Percentiles rank a stretch among this genome's conserved stretches.
These are phyloP conservation scores for Panopea generosa DNA, from an alignment of 2,888 invertebrate genomes.

Conservation along the genomic window DNA sequence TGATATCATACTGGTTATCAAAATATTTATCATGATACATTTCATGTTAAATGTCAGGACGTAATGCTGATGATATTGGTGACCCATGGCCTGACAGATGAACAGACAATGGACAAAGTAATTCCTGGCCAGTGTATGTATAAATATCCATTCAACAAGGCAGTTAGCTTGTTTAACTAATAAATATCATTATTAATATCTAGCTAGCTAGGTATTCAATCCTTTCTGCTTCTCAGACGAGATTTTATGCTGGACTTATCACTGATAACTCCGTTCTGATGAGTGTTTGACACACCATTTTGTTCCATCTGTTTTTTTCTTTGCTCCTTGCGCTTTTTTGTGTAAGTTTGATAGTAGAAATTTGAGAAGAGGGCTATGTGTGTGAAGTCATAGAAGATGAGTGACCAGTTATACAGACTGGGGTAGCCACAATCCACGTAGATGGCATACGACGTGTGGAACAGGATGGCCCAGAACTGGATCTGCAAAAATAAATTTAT, in stretches of 20 bases:
- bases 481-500: slow-evolving; percentile 69
- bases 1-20: too few relatives aligned
- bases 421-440: slow-evolving; percentile 78
- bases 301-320: slow-evolving; percentile 34
- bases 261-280: slow-evolving; percentile 2
- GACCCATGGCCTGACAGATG: too few relatives aligned
- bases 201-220: too few relatives aligned
- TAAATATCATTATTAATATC: too few relatives aligned
- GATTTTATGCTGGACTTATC: slow-evolving; percentile 2
- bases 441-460: slow-evolving; percentile 84
- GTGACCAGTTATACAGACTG: slow-evolving; percentile 72
- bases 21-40: too few relatives aligned
- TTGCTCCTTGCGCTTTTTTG: slow-evolving; percentile 60
- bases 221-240: slow-evolving; percentile 20
- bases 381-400: slow-evolving; percentile 77
- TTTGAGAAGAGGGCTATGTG: slow-evolving; percentile 82
- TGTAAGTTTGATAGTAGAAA: slow-evolving; percentile 83
- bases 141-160: too few relatives aligned
- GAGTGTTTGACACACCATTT: slow-evolving; percentile 8
- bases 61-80: too few relatives aligned
- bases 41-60: too few relatives aligned
- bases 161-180: too few relatives aligned
- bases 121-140: too few relatives aligned
- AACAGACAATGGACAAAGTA: too few relatives aligned
- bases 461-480: slow-evolving; percentile 83